A percentile compares a stretch with the other conserved stretches of the same genome.
These are phyloP conservation scores for Melanotaenia trifasciata DNA, from an alignment of 2,797 vertebrate genomes.

Conservation along the genomic window DNA sequence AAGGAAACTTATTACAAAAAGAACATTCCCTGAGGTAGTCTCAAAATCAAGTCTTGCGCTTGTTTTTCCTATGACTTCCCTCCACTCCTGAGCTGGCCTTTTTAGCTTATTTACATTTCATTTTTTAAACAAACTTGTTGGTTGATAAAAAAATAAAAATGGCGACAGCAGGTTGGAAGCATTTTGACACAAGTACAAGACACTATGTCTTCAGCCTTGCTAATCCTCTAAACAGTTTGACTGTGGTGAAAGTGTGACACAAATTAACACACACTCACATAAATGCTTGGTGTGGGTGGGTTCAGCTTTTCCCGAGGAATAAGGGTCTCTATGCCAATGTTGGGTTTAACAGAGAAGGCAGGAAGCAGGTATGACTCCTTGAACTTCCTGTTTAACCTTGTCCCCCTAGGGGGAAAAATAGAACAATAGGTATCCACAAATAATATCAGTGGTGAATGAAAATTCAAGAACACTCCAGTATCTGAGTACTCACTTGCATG, in stretches of 20 bases:
- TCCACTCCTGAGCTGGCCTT: neutral
- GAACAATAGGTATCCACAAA: neutral
- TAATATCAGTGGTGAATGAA: neutral
- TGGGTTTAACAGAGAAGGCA: slow-evolving; percentile 89
- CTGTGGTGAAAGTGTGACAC: neutral
- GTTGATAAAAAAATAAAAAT: neutral
- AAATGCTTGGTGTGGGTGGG: slow-evolving; percentile 94
- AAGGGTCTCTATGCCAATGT: slow-evolving; percentile 71
- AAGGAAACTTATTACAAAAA: neutral
- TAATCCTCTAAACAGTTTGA: neutral
- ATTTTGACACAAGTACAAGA: neutral
- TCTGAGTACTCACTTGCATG: slow-evolving; percentile 88
- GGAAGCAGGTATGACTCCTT: slow-evolving; percentile 89
- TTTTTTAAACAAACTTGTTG: neutral
- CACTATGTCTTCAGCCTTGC: neutral
- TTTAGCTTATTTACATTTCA: neutral
- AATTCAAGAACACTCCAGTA: neutral
- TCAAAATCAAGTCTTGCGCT: neutral
- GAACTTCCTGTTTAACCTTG: slow-evolving; percentile 86
- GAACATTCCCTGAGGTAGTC: neutral
- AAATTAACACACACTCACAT: slow-evolving; percentile 80
- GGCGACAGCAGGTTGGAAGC: neutral
- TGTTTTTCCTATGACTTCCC: neutral
- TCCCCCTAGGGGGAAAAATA: slow-evolving; percentile 71
- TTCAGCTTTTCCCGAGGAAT: slow-evolving; percentile 90